Evolutionary conservation across 2,888 invertebrate species (phyloP).

Genomic region (Lamproptera curius): DNA sequence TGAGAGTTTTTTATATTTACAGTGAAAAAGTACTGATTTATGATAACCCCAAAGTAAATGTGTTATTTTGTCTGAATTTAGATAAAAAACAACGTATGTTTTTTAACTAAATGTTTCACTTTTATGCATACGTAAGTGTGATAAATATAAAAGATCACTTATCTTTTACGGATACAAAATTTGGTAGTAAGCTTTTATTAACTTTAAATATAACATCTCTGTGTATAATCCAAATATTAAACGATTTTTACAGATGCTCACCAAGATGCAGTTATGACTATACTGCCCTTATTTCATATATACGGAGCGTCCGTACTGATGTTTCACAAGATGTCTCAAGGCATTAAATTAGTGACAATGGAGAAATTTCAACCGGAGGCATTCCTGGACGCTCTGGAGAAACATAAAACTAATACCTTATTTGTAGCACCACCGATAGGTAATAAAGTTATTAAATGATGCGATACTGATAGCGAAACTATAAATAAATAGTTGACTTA

Average conservation of each 20-base stretch:
- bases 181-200: no score
- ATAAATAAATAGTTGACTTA: neutral
- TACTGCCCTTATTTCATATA: constrained; percentile 90
- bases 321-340: constrained; percentile 78
- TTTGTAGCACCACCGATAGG: constrained; percentile 88
- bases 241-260: constrained; percentile 56
- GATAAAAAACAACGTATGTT: no score
- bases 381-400: constrained; percentile 80
- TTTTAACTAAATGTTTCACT: no score
- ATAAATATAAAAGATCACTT: no score
- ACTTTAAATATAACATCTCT: no score
- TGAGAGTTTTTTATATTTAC: no score
- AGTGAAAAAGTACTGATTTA: no score
- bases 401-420: constrained; percentile 79
- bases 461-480: neutral
- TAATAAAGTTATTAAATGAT: constrained; percentile 40
- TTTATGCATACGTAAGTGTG: no score
- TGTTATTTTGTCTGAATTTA: no score
- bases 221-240: no score
- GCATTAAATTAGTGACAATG: constrained; percentile 82
- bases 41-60: no score
- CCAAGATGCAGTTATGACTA: constrained; percentile 81
- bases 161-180: no score
- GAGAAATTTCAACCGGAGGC: constrained; percentile 84
- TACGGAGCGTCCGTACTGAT: constrained; percentile 83